Evolutionary conservation across 2,113 vertebrate genomes (phyloP).

Genomic region (Columba janthina): DNA sequence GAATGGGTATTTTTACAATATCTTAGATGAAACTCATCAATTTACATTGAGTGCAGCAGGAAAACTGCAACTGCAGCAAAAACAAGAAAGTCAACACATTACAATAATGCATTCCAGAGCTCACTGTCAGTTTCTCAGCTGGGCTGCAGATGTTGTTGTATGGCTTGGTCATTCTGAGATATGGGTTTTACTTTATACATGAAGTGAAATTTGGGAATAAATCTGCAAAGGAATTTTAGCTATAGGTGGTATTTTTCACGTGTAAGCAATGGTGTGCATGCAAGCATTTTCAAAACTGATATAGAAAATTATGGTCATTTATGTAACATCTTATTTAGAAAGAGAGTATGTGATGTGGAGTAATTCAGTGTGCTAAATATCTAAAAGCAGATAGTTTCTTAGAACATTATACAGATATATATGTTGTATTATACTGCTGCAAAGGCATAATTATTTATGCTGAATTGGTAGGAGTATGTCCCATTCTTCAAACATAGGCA

Average conservation of each 20-base stretch:
- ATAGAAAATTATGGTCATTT: not conserved
- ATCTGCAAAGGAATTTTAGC: not conserved
- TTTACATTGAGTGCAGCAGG: slow-evolving; percentile 25
- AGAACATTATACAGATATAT: not conserved
- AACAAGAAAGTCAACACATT: not conserved
- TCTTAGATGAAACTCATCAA: slow-evolving; percentile 52
- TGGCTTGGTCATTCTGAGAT: not conserved
- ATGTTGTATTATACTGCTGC: not conserved
- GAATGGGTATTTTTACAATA: slow-evolving; percentile 53
- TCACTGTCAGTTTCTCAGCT: slow-evolving; percentile 33
- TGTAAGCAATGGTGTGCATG: not conserved
- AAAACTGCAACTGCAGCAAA: slow-evolving; percentile 49
- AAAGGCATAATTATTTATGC: not conserved
- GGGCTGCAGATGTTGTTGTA: slow-evolving; percentile 8
- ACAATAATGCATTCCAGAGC: not conserved
- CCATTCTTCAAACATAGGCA: not conserved
- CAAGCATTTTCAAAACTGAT: not conserved
- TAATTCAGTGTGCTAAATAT: not conserved
- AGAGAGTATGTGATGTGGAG: not conserved
- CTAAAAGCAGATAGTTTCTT: not conserved
- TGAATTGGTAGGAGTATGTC: not conserved
- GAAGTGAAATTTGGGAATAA: not conserved
- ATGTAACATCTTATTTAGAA: not conserved
- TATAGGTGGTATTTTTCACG: not conserved
- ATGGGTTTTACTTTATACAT: not conserved